A percentile compares a stretch with the other conserved stretches of the same genome.
Evolutionary conservation across 2,888 invertebrate genomes (phyloP).

Genomic region (Limulus polyphemus): DNA sequence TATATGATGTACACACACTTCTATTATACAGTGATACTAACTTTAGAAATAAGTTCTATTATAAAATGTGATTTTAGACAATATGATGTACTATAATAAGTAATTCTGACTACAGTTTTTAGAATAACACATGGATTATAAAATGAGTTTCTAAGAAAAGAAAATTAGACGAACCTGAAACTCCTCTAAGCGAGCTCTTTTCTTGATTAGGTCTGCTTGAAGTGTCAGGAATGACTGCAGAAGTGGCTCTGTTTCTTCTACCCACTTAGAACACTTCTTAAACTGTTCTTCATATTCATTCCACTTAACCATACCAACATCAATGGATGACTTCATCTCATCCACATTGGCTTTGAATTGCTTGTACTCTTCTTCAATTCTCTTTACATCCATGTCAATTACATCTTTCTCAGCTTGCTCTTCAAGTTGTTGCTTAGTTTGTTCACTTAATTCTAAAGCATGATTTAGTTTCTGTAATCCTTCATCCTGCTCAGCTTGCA

Average conservation of each 20-base stretch:
- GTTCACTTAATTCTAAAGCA: conserved; percentile 49
- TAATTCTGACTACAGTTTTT: no score
- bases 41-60: no score
- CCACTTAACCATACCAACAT: conserved; percentile 83
- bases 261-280: conserved; percentile 75
- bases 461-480: conserved; percentile 70
- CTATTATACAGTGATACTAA: no score
- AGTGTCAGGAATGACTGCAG: conserved; percentile 82
- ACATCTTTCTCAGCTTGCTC: conserved; percentile 76
- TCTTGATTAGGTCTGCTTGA: conserved; percentile 76
- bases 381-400: conserved; percentile 80
- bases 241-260: conserved; percentile 70
- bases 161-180: conserved; percentile 49
- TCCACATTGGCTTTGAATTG: conserved; percentile 60
- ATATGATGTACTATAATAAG: no score
- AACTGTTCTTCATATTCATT: conserved; percentile 87
- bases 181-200: conserved; percentile 77
- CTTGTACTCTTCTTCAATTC: conserved; percentile 81
- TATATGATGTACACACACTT: no score
- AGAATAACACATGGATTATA: no score
- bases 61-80: no score
- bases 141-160: no score
- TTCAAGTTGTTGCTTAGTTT: conserved; percentile 61
- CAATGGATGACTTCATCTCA: conserved; percentile 64
- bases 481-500: conserved; percentile 67